A percentile compares a stretch with the other conserved stretches of the same genome.
Evolutionary conservation across 1,140 invertebrate species (phyloP).

Genomic region (Triops longicaudatus): DNA sequence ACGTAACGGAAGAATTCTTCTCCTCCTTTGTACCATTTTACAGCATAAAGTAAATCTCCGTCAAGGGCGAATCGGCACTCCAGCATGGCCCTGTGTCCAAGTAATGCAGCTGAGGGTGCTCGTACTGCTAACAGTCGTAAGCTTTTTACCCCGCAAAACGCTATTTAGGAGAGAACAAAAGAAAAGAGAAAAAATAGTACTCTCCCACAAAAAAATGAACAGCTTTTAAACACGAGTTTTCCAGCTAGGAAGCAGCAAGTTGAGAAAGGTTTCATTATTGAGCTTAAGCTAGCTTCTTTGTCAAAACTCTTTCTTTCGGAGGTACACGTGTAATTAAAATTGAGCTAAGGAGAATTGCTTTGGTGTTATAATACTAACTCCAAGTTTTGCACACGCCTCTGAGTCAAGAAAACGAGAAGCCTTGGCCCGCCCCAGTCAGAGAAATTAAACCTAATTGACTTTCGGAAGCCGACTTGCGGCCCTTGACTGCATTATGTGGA

Average conservation of each 20-base stretch:
- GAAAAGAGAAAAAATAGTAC: not conserved
- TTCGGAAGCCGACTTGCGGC: conserved; percentile 9
- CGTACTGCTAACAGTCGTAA: conserved; percentile 11
- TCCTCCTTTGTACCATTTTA: conserved; percentile 74
- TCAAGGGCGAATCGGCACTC: conserved; percentile 70
- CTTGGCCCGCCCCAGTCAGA: not conserved
- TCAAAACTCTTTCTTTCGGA: not conserved
- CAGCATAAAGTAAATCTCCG: conserved; percentile 64
- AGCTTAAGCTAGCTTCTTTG: not conserved
- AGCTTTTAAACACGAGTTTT: too few species aligned
- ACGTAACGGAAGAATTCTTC: conserved; percentile 71
- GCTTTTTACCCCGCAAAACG: conserved; percentile 6
- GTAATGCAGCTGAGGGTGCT: conserved; percentile 23
- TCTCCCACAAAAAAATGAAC: not conserved
- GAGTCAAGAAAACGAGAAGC: not conserved
- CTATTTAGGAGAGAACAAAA: not conserved
- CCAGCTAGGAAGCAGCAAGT: too few species aligned
- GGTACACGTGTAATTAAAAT: conserved; percentile 4
- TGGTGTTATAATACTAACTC: not conserved
- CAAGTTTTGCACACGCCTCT: not conserved
- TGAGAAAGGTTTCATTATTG: not conserved
- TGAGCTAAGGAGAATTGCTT: not conserved
- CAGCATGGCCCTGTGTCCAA: conserved; percentile 57
- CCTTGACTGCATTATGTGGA: conserved; percentile 9
- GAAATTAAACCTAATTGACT: conserved; percentile 12